Conservation (phyloP, 2,888 invertebrate species). For the Ophraella communa region DNA sequence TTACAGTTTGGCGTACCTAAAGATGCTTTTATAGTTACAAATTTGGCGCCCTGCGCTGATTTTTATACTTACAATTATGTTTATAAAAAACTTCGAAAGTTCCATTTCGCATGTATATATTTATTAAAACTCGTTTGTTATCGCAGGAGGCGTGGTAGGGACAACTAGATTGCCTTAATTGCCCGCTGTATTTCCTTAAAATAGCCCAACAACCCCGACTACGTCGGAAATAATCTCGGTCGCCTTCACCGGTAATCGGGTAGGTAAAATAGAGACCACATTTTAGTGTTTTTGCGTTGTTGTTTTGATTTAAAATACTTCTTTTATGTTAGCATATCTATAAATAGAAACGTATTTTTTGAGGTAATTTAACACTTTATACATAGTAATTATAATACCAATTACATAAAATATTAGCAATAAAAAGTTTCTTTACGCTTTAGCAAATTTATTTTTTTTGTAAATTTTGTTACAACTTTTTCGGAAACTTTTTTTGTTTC, state of each 20-base stretch:
- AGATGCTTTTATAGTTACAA: no score
- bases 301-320: slow-evolving; percentile 27
- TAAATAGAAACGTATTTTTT: neutral
- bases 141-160: slow-evolving; percentile 36
- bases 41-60: no score
- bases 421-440: no score
- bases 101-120: slow-evolving; percentile 39
- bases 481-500: no score
- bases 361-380: no score
- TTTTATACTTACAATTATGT: neutral
- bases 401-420: no score
- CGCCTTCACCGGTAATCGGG: slow-evolving; percentile 41
- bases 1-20: no score
- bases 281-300: slow-evolving; percentile 30
- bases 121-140: slow-evolving; percentile 40
- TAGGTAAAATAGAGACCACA: slow-evolving; percentile 37
- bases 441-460: no score
- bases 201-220: slow-evolving; percentile 40
- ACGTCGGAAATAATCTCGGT: slow-evolving; percentile 43
- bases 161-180: slow-evolving; percentile 40
- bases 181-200: slow-evolving; percentile 43
- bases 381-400: no score
- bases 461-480: no score
- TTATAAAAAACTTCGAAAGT: neutral
- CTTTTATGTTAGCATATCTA: slow-evolving; percentile 17